Evolutionary conservation across 2,888 invertebrate species (phyloP).

Genomic region (Carterocephalus palaemon): DNA sequence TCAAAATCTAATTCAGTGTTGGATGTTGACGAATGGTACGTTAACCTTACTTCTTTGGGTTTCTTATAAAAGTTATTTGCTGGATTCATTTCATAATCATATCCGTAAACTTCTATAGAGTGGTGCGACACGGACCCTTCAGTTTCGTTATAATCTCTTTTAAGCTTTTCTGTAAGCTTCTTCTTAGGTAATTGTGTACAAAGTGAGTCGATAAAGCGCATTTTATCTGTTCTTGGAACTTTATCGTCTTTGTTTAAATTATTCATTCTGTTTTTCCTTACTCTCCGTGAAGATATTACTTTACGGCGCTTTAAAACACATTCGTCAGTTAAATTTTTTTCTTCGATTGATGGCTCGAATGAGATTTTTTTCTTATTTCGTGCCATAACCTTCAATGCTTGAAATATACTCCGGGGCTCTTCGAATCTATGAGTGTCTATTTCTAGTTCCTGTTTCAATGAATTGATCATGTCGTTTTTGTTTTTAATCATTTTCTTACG

Average conservation of each 20-base stretch:
- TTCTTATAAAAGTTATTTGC: conserved; percentile 14
- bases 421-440: conserved; percentile 36
- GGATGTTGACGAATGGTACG: conserved; percentile 31
- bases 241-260: background rate
- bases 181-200: background rate
- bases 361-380: conserved; percentile 40
- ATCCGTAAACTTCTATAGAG: conserved; percentile 46
- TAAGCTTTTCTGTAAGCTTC: conserved; percentile 1
- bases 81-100: conserved; percentile 36
- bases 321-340: conserved; percentile 26
- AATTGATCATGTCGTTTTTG: conserved; percentile 43
- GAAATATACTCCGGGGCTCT: conserved; percentile 50
- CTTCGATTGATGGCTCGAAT: conserved; percentile 7
- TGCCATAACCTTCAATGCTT: conserved; percentile 54
- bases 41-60: conserved; percentile 22
- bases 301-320: conserved; percentile 42
- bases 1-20: conserved; percentile 23
- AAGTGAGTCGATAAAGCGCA: background rate
- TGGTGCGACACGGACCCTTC: conserved; percentile 35
- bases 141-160: background rate
- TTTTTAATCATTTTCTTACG: conserved; percentile 29
- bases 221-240: background rate
- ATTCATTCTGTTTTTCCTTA: conserved; percentile 24
- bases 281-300: conserved; percentile 37
- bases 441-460: conserved; percentile 48